phyloP scores from a whole-genome alignment of 2,113 vertebrate genomes.

The Campylorhamphus procurvoides region DNA sequence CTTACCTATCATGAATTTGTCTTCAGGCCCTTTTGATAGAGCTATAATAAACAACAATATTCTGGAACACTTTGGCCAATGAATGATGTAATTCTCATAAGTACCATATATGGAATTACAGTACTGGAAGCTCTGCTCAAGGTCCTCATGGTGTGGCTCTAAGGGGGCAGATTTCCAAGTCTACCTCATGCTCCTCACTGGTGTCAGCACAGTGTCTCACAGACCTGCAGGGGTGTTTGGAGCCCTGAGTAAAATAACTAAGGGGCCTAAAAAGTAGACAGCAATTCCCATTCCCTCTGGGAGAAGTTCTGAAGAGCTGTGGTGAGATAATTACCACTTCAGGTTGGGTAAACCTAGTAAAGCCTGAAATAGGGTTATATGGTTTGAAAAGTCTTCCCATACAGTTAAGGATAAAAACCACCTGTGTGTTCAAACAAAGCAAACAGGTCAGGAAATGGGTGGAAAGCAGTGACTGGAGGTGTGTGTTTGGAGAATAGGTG shows the following conservation, averaged over 20 bases:
- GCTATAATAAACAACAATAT: not conserved
- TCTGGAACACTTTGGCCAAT: not conserved
- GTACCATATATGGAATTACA: not conserved
- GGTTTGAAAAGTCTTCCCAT: not conserved
- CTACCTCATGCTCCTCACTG: not conserved
- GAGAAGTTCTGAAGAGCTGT: not conserved
- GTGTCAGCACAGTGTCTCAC: not conserved
- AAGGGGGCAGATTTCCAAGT: fast-evolving
- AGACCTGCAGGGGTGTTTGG: fast-evolving
- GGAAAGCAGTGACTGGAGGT: not conserved
- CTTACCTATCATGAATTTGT: not conserved
- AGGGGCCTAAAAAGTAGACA: not conserved
- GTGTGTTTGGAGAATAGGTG: not conserved
- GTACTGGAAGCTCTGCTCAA: not conserved
- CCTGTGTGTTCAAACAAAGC: not conserved
- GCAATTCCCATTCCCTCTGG: not conserved
- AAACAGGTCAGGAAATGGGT: not conserved
- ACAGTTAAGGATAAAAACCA: not conserved
- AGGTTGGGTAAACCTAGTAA: not conserved
- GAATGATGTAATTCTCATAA: not conserved
- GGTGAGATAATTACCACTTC: not conserved
- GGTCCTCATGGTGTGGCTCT: not conserved
- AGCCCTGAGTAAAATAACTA: not conserved
- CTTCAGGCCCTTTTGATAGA: not conserved
- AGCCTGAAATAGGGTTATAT: not conserved